phyloP scores from a whole-genome alignment of 2,797 vertebrate species.

The Crotalus adamanteus region DNA sequence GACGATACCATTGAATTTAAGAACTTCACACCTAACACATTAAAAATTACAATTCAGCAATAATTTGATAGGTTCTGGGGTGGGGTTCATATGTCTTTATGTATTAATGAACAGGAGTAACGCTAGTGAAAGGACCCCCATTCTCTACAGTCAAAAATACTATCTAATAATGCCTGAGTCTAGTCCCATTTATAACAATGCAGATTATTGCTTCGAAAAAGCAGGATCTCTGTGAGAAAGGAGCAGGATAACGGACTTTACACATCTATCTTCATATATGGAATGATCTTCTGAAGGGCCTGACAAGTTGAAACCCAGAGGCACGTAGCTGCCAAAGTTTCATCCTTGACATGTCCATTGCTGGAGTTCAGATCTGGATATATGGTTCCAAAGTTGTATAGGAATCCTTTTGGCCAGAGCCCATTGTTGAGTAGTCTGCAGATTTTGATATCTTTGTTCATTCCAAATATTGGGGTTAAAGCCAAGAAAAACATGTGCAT shows the following conservation, averaged over 20 bases:
- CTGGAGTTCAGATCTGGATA: neutral
- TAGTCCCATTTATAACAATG: neutral
- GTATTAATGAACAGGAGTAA: neutral
- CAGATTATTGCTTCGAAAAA: neutral
- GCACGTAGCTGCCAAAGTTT: too few relatives aligned
- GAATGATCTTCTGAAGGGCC: neutral
- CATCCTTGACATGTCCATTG: neutral
- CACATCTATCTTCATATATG: neutral
- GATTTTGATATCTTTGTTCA: neutral
- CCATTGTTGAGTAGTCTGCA: neutral
- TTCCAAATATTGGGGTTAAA: neutral
- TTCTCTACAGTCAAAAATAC: too few relatives aligned
- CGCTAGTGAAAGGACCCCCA: neutral
- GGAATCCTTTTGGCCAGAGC: neutral
- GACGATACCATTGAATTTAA: neutral
- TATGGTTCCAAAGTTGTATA: neutral
- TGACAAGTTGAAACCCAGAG: too few relatives aligned
- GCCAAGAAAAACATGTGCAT: neutral
- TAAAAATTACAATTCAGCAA: neutral
- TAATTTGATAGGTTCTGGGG: neutral
- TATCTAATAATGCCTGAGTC: neutral
- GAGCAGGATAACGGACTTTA: neutral
- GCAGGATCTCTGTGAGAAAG: neutral
- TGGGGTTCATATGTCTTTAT: neutral
- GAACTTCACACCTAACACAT: neutral